phyloP scores from a whole-genome alignment of 2,888 invertebrate species.

The Periphyllus acericola region DNA sequence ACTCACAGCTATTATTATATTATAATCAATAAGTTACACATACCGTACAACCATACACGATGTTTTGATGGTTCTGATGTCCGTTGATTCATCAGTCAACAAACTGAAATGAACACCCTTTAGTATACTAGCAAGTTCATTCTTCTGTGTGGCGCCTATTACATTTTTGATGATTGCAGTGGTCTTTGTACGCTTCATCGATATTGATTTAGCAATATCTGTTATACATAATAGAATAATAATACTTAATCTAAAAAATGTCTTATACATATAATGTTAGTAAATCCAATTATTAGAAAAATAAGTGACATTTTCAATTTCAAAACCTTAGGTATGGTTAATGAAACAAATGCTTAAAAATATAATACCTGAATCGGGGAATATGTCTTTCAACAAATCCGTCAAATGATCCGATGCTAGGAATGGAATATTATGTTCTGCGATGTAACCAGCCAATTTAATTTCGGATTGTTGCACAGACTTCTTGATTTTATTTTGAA shows the following conservation, averaged over 20 bases:
- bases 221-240: too few species aligned
- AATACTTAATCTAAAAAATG: too few species aligned
- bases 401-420: constrained; percentile 1
- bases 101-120: not conserved
- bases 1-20: not conserved
- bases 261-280: too few species aligned
- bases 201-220: constrained; percentile 39
- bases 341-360: too few species aligned
- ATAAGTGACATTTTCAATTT: too few species aligned
- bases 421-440: constrained; percentile 23
- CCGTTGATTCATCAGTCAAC: constrained; percentile 35
- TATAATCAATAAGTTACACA: constrained; percentile 1
- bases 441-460: not conserved
- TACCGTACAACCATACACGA: constrained; percentile 3
- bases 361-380: constrained; percentile 62
- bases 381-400: constrained; percentile 38
- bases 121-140: constrained; percentile 2
- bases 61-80: constrained; percentile 12
- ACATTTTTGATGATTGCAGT: constrained; percentile 56
- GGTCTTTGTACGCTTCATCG: constrained; percentile 61
- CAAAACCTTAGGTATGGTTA: too few species aligned
- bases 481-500: too few species aligned
- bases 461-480: constrained; percentile 22
- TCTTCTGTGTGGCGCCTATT: constrained; percentile 6
- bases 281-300: too few species aligned